These are phyloP conservation scores for Adineta ricciae DNA, from an alignment of 2,888 invertebrate species.

Conservation along the genomic window DNA sequence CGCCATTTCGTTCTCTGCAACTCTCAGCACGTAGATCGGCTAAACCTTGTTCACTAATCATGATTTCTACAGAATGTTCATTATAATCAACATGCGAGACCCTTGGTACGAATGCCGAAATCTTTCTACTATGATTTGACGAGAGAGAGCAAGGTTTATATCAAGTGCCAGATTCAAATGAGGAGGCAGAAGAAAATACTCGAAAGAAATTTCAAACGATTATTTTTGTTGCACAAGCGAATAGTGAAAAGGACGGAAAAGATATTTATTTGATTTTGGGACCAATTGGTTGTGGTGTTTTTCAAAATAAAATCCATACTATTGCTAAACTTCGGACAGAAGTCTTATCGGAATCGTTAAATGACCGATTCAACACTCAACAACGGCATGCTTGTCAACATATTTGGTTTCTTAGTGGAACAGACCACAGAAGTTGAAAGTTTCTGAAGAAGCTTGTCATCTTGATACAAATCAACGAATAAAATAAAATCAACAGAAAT, in stretches of 20 bases:
- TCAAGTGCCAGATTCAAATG: not conserved
- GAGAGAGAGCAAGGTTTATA: not conserved
- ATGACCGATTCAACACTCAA: not conserved
- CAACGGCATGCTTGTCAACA: constrained; percentile 5
- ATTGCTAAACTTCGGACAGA: not conserved
- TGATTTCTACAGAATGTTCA: too few species aligned
- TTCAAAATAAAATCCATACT: not conserved
- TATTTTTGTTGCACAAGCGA: not conserved
- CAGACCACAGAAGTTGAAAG: not conserved
- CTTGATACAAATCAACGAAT: not conserved
- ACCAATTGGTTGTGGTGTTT: constrained; percentile 4
- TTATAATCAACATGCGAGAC: too few species aligned
- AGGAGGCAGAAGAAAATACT: not conserved
- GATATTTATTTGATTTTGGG: not conserved
- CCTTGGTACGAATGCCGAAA: too few species aligned
- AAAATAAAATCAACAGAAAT: not conserved
- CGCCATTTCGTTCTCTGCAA: too few species aligned
- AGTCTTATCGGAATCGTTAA: not conserved
- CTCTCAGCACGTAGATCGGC: too few species aligned
- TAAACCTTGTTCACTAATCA: too few species aligned
- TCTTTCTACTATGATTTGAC: constrained; percentile 22
- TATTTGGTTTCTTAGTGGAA: not conserved
- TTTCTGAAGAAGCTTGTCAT: not conserved
- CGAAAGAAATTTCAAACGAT: not conserved
- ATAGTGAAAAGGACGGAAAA: not conserved